These are phyloP conservation scores for Calliopsis andreniformis DNA, from an alignment of 1,140 invertebrate genomes.

Conservation along the genomic window DNA sequence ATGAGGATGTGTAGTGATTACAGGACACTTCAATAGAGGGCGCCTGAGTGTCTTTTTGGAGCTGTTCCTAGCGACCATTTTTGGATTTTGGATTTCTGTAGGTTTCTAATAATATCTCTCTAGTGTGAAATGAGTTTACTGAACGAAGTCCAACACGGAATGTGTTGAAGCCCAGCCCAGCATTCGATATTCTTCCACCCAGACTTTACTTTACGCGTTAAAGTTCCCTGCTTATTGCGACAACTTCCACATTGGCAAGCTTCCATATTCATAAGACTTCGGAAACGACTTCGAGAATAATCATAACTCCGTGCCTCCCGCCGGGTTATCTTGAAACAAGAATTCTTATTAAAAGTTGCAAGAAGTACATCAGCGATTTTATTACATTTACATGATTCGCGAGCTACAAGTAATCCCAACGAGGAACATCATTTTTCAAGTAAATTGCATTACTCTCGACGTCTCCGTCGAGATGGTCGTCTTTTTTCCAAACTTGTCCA, in stretches of 20 bases:
- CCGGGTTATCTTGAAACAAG: background rate
- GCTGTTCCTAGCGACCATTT: no score
- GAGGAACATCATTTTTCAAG: background rate
- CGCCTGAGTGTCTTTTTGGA: no score
- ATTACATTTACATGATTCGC: conserved; percentile 14
- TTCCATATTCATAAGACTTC: conserved; percentile 33
- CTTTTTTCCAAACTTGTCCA: background rate
- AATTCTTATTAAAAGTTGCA: conserved; percentile 39
- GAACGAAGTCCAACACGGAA: background rate
- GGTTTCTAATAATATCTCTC: no score
- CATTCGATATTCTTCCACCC: background rate
- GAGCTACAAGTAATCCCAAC: background rate
- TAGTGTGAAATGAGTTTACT: no score
- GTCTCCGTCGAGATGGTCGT: background rate
- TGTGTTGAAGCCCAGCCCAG: background rate
- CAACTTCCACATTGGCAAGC: conserved; percentile 11
- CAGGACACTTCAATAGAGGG: no score
- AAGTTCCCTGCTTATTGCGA: conserved; percentile 3
- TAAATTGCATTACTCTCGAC: background rate
- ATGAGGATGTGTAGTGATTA: background rate
- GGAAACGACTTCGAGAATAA: conserved; percentile 21
- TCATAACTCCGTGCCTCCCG: background rate
- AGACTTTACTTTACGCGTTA: background rate
- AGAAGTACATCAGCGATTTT: conserved; percentile 17
- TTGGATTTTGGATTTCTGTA: no score